A percentile compares a stretch with the other conserved stretches of the same genome.
Evolutionary conservation across 1,140 invertebrate species (phyloP).

Genomic region (Brachionus asplanchnoidis): DNA sequence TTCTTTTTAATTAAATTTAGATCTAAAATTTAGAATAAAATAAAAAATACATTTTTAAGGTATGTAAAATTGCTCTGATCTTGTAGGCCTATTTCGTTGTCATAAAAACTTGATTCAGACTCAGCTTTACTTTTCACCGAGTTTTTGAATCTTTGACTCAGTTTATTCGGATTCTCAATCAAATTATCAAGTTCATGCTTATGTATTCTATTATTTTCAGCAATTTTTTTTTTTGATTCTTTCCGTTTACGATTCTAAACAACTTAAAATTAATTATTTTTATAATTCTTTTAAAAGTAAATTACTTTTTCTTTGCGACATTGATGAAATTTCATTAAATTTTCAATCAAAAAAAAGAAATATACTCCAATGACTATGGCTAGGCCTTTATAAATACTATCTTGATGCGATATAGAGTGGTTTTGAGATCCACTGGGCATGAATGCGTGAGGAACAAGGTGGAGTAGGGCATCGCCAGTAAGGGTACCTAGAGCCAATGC

Average conservation of each 20-base stretch:
- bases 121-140: background rate
- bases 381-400: constrained; percentile 46
- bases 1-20: background rate
- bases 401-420: background rate
- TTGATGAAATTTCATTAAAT: constrained; percentile 44
- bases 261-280: background rate
- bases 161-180: background rate
- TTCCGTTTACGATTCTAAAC: background rate
- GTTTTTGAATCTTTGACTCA: background rate
- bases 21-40: background rate
- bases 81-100: background rate
- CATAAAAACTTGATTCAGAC: constrained; percentile 8
- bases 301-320: background rate
- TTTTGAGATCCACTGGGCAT: background rate
- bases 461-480: constrained; percentile 41
- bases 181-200: background rate
- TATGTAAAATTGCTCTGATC: background rate
- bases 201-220: background rate
- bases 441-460: constrained; percentile 42
- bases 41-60: background rate
- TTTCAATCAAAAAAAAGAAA: constrained; percentile 50
- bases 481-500: constrained; percentile 41
- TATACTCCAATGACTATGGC: constrained; percentile 49
- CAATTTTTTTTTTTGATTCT: background rate
- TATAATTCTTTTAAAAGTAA: background rate